Percentiles rank a stretch among this genome's conserved stretches.
Evolutionary conservation across 1,140 invertebrate species (phyloP).

Genomic region (Drosophila obscura): DNA sequence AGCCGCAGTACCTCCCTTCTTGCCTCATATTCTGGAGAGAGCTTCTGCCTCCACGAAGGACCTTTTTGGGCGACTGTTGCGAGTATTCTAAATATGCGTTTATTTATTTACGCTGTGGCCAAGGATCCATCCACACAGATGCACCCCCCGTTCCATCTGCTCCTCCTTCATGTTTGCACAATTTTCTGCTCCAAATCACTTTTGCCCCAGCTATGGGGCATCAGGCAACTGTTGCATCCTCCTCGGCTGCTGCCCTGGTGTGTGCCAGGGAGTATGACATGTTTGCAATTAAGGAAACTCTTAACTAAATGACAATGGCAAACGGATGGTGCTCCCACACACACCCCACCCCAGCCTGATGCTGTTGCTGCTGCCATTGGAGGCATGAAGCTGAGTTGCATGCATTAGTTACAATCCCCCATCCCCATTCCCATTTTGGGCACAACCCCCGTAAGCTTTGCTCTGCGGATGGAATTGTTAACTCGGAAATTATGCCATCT

Average conservation of each 20-base stretch:
- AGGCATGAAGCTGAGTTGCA: slow-evolving; percentile 1
- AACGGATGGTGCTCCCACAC: slow-evolving; percentile 46
- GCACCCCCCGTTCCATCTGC: slow-evolving; percentile 2
- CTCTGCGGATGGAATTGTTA: slow-evolving; percentile 45
- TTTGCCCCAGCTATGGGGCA: slow-evolving; percentile 15
- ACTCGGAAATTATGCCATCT: slow-evolving; percentile 57
- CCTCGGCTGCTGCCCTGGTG: slow-evolving; percentile 1
- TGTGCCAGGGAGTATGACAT: slow-evolving; percentile 32
- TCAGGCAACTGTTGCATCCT: slow-evolving; percentile 60
- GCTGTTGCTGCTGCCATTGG: slow-evolving; percentile 8
- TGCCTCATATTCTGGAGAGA: background rate
- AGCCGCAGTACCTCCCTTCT: slow-evolving; percentile 29
- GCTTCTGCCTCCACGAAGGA: slow-evolving; percentile 8
- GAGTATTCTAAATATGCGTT: slow-evolving; percentile 64
- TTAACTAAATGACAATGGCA: slow-evolving; percentile 64
- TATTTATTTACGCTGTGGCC: slow-evolving; percentile 63
- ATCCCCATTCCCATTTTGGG: background rate
- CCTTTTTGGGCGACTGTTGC: slow-evolving; percentile 51
- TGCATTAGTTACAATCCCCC: background rate
- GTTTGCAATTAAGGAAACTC: slow-evolving; percentile 65
- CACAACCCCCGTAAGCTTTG: slow-evolving; percentile 5
- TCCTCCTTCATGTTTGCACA: slow-evolving; percentile 41
- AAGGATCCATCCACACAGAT: slow-evolving; percentile 48
- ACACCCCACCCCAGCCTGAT: slow-evolving; percentile 11
- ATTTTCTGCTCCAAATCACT: slow-evolving; percentile 65